Conservation (phyloP, 2,888 invertebrate genomes). For the Baronia brevicornis region DNA sequence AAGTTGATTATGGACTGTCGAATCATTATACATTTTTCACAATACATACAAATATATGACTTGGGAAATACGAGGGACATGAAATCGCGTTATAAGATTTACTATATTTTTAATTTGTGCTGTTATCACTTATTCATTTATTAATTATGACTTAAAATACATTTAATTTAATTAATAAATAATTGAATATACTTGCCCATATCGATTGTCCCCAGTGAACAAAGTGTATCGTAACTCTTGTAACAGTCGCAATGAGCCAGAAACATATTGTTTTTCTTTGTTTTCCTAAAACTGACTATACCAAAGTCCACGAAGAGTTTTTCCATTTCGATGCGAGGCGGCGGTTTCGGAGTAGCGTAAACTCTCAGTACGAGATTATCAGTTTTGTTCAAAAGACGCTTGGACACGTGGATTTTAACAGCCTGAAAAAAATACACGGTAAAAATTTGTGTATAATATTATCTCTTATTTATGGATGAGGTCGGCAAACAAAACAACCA, state of each 20-base stretch:
- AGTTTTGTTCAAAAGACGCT: constrained; percentile 29
- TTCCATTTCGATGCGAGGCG: constrained; percentile 19
- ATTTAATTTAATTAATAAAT: too few relatives aligned
- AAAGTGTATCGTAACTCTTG: constrained; percentile 29
- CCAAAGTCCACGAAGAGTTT: constrained; percentile 25
- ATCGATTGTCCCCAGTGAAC: constrained; percentile 9
- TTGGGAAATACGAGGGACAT: too few relatives aligned
- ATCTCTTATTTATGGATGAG: too few relatives aligned
- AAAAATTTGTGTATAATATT: constrained; percentile 11
- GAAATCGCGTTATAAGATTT: too few relatives aligned
- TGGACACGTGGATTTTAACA: constrained; percentile 26
- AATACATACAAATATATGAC: too few relatives aligned
- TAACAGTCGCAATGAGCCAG: constrained; percentile 23
- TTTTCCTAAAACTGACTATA: constrained; percentile 28
- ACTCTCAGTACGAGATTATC: constrained; percentile 29
- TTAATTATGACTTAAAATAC: too few relatives aligned
- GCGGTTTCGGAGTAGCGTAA: constrained; percentile 20
- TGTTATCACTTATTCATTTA: too few relatives aligned
- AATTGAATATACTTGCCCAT: constrained; percentile 27
- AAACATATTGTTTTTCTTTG: constrained; percentile 19
- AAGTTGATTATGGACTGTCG: too few relatives aligned
- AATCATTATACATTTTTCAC: too few relatives aligned
- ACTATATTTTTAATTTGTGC: too few relatives aligned
- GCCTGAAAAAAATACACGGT: constrained; percentile 27
- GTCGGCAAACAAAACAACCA: background rate